Percentiles rank a stretch among this genome's conserved stretches.
phyloP scores from a whole-genome alignment of 1,140 invertebrate species.

The Glomeris maerens region DNA sequence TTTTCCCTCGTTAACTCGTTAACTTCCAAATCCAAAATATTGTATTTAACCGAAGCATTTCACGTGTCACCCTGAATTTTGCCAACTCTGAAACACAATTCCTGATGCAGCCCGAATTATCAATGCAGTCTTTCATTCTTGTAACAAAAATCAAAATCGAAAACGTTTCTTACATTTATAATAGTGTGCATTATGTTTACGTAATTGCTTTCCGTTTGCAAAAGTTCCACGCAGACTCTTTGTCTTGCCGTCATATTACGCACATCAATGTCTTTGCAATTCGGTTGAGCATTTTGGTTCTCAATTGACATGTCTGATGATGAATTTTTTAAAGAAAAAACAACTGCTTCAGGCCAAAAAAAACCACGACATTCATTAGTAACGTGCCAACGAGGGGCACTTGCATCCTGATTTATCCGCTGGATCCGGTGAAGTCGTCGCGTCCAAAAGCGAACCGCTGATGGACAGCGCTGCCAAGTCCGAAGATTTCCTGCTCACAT shows the following conservation, averaged over 20 bases:
- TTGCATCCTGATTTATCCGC: no score
- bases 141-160: conserved; percentile 2
- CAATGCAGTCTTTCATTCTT: no score
- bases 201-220: conserved; percentile 94
- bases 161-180: conserved; percentile 53
- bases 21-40: no score
- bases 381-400: no score
- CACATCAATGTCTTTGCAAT: conserved; percentile 19
- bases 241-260: conserved; percentile 54
- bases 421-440: conserved; percentile 18
- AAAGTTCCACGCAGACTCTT: conserved; percentile 80
- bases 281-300: neutral
- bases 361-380: conserved; percentile 13
- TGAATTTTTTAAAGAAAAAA: conserved; percentile 2
- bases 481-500: conserved; percentile 10
- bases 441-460: conserved; percentile 18
- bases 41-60: no score
- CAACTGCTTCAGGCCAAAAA: conserved; percentile 4
- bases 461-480: conserved; percentile 11
- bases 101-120: no score
- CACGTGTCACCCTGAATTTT: no score
- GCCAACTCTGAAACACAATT: no score
- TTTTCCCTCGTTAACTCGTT: no score
- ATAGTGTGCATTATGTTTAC: conserved; percentile 87
- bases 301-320: conserved; percentile 6